phyloP scores from a whole-genome alignment of 2,888 invertebrate genomes.

The Dryocosmus kuriphilus region DNA sequence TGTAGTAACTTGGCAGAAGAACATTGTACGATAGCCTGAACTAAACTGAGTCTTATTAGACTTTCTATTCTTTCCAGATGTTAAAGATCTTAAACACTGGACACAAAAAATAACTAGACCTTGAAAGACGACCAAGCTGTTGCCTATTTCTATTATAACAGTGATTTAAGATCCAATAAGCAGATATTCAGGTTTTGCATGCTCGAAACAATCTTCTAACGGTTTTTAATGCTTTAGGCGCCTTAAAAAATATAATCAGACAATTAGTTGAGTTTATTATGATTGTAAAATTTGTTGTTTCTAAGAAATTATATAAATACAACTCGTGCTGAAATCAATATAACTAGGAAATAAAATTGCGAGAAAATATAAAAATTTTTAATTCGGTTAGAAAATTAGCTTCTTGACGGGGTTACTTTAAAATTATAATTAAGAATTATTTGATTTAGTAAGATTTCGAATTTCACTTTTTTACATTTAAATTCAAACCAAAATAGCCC shows the following conservation, averaged over 20 bases:
- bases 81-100: constrained; percentile 15
- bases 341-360: too few relatives aligned
- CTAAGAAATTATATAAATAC: not conserved
- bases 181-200: not conserved
- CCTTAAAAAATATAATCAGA: not conserved
- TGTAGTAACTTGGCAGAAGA: constrained; percentile 20
- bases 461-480: too few relatives aligned
- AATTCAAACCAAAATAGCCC: too few relatives aligned
- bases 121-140: constrained; percentile 4
- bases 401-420: too few relatives aligned
- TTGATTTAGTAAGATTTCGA: too few relatives aligned
- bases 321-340: not conserved
- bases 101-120: constrained; percentile 21
- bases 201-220: not conserved
- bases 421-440: too few relatives aligned
- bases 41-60: constrained; percentile 28
- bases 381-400: too few relatives aligned
- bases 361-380: too few relatives aligned
- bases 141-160: not conserved
- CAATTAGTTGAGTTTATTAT: not conserved
- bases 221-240: not conserved
- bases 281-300: not conserved
- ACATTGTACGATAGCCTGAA: constrained; percentile 9
- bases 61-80: constrained; percentile 22
- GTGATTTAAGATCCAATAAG: constrained; percentile 8